phyloP scores from a whole-genome alignment of 2,797 vertebrate genomes.

The Eleutherodactylus coqui region DNA sequence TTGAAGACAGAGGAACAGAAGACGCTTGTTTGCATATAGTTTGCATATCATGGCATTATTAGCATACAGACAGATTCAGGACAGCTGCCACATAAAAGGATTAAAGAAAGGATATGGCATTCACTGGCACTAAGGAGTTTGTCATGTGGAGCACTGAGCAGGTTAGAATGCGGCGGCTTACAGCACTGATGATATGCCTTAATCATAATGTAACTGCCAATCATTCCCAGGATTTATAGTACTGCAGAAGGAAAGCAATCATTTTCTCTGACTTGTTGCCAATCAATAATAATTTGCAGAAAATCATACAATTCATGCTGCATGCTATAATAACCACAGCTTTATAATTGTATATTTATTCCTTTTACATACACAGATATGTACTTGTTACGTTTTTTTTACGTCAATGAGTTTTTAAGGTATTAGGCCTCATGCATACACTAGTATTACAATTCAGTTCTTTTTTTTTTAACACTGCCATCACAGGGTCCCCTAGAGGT shows the following conservation, averaged over 20 bases:
- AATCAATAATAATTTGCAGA: not conserved
- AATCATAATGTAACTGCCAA: not conserved
- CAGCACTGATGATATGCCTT: not conserved
- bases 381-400: not conserved
- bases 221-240: slow-evolving; percentile 6
- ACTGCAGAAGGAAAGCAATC: not conserved
- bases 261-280: not conserved
- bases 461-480: too few relatives aligned
- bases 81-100: slow-evolving; percentile 50
- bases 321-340: not conserved
- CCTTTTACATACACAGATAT: not conserved
- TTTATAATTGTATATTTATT: not conserved
- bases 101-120: not conserved
- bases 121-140: not conserved
- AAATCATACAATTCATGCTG: not conserved
- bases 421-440: not conserved
- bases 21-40: slow-evolving; percentile 47
- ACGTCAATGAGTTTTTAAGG: too few relatives aligned
- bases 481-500: too few relatives aligned
- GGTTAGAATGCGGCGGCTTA: not conserved
- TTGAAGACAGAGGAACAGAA: slow-evolving; percentile 14
- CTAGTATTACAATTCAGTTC: too few relatives aligned
- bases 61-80: slow-evolving; percentile 52
- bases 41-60: slow-evolving; percentile 41
- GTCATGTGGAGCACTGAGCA: not conserved